Conservation (phyloP, 2,888 invertebrate species). For the Trichogramma evanescens region DNA sequence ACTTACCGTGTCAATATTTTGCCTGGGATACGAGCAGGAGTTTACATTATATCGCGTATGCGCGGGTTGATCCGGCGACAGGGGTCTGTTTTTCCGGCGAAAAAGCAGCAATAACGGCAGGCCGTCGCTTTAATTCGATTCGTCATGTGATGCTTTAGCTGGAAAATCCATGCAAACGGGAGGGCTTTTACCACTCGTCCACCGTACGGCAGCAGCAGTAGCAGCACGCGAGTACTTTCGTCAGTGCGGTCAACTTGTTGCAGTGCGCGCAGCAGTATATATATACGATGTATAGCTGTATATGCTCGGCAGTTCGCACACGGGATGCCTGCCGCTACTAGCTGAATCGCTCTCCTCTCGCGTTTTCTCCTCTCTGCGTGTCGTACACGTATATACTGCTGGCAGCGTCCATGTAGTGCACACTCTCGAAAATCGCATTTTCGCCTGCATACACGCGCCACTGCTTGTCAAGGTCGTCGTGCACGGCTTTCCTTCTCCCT, state of each 20-base stretch:
- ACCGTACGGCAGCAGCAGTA: background rate
- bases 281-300: too few species aligned
- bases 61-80: too few species aligned
- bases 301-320: too few species aligned
- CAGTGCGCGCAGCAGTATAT: background rate
- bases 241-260: slow-evolving; percentile 20
- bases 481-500: too few species aligned
- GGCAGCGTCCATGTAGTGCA: background rate
- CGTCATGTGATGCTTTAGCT: slow-evolving; percentile 5
- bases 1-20: too few species aligned
- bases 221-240: background rate
- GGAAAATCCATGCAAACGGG: slow-evolving; percentile 20
- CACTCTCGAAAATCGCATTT: slow-evolving; percentile 10
- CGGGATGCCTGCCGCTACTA: too few species aligned
- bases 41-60: too few species aligned
- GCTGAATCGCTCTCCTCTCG: too few species aligned
- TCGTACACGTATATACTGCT: slow-evolving; percentile 1
- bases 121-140: slow-evolving; percentile 12
- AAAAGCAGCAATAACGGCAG: background rate
- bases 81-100: background rate
- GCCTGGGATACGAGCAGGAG: too few species aligned
- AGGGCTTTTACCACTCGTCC: slow-evolving; percentile 2
- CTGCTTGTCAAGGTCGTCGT: too few species aligned
- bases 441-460: background rate
- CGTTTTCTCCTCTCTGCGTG: background rate